These are phyloP conservation scores for Protaetia brevitarsis DNA, from an alignment of 1,140 invertebrate species.

Conservation along the genomic window DNA sequence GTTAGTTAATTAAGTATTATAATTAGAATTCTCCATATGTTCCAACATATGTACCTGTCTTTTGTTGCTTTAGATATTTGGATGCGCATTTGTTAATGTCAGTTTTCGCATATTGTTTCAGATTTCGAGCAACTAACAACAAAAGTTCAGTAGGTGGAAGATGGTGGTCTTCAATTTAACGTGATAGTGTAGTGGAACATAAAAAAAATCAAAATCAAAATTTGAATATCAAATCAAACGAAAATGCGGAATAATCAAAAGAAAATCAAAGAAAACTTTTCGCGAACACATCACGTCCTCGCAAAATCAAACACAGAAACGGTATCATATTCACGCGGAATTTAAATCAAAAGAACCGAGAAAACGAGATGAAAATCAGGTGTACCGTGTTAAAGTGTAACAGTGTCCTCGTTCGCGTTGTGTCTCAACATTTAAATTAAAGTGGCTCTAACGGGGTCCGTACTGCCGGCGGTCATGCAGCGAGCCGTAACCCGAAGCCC, in stretches of 20 bases:
- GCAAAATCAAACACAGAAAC: not conserved
- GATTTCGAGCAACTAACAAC: too few relatives aligned
- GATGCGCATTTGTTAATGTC: too few relatives aligned
- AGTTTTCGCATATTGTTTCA: too few relatives aligned
- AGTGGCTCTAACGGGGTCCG: conserved; percentile 15
- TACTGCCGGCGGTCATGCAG: conserved; percentile 33
- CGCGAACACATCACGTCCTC: not conserved
- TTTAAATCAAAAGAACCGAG: not conserved
- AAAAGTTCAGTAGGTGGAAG: too few relatives aligned
- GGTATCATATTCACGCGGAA: not conserved
- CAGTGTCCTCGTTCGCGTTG: not conserved
- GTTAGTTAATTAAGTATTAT: too few relatives aligned
- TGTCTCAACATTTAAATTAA: conserved; percentile 1
- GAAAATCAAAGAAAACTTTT: not conserved
- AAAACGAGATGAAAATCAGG: not conserved
- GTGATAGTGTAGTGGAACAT: not conserved
- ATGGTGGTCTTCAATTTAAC: too few relatives aligned
- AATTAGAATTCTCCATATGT: too few relatives aligned
- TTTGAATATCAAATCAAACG: not conserved
- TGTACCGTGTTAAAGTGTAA: not conserved
- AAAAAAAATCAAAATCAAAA: not conserved
- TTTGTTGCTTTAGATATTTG: too few relatives aligned
- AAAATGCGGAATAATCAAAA: not conserved
- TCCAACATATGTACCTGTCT: too few relatives aligned
- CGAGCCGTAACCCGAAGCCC: conserved; percentile 36